These are phyloP conservation scores for Bilobella aurantiaca DNA, from an alignment of 1,140 invertebrate genomes.

Conservation along the genomic window DNA sequence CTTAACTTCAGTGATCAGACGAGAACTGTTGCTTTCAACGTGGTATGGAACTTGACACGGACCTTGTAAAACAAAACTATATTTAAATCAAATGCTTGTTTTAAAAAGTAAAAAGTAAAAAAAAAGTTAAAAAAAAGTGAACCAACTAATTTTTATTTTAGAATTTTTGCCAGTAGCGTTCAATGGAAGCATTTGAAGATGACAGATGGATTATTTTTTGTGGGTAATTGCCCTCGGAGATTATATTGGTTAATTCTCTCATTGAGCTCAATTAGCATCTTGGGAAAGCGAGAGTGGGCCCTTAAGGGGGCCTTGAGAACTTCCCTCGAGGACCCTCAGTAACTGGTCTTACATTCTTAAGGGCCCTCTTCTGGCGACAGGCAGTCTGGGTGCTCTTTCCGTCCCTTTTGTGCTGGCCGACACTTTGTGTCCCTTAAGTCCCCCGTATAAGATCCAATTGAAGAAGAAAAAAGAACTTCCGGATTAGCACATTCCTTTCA, in stretches of 20 bases:
- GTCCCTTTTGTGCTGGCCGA: neutral
- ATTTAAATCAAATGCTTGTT: too few species aligned
- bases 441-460: neutral
- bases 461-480: conserved; percentile 1
- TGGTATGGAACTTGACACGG: too few species aligned
- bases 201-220: too few species aligned
- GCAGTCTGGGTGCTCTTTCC: neutral
- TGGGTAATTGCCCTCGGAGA: too few species aligned
- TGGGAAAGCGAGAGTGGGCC: neutral
- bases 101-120: too few species aligned
- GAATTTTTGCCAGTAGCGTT: too few species aligned
- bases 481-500: neutral
- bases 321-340: neutral
- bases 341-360: neutral
- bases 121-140: too few species aligned
- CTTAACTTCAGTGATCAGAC: conserved; percentile 50
- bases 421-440: neutral
- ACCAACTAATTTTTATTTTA: too few species aligned
- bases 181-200: too few species aligned
- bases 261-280: too few species aligned
- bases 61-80: too few species aligned
- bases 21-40: conserved; percentile 45
- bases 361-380: neutral
- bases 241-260: too few species aligned
- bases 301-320: neutral